Evolutionary conservation across 2,113 vertebrate species (phyloP), one percentile per base, ranked within the genome.

Genomic region (Amia ocellicauda): DNA sequence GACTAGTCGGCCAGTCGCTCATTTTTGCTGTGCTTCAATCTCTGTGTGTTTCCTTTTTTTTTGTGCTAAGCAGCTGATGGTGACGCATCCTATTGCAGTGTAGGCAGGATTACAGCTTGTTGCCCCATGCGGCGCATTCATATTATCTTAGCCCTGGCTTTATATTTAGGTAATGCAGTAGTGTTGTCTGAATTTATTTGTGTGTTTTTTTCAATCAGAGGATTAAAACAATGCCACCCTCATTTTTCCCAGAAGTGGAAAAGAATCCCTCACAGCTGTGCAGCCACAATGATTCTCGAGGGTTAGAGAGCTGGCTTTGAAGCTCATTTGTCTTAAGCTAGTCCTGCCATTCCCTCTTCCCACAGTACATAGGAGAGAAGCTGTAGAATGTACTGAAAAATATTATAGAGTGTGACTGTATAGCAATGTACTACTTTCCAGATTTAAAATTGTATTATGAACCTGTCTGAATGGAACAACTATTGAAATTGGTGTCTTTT

Each of bases 201-300:
- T n/a, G n/a, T n/a, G 45, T 17, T 3, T 29, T 64, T 59, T 53
- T 13, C 58, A 41, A n/a, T n/a, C n/a, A n/a, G n/a, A 58, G 27
- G 22, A 69, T 63, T 58, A 69, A 49, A 47, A 27, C 26, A 66
- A 47, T 56, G 61, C 51, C 23, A 20, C 56, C 24, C 8, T 41
- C 19, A 27, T n/a, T 20, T 49, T 61, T 42, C 50, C 11, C 16
- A 51, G 61, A 52, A 57, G 63, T 60, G 53, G 53, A 70, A 67
- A 64, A 67, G 63, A 57, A 20, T 41, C 50, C 63, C 60, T 67
- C 50, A 54, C 43, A 52, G 24, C 3, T n/a, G 22, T 22, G 2
- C 42, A 19, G 22, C 49, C 29, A 41, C 24, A 60, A 17, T 29
- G 55, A 2, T 22, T n/a, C 28, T 9, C 50, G 11, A 36, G 31